These are phyloP conservation scores for Leptopilina myrica DNA, from an alignment of 2,888 invertebrate genomes.

Conservation along the genomic window DNA sequence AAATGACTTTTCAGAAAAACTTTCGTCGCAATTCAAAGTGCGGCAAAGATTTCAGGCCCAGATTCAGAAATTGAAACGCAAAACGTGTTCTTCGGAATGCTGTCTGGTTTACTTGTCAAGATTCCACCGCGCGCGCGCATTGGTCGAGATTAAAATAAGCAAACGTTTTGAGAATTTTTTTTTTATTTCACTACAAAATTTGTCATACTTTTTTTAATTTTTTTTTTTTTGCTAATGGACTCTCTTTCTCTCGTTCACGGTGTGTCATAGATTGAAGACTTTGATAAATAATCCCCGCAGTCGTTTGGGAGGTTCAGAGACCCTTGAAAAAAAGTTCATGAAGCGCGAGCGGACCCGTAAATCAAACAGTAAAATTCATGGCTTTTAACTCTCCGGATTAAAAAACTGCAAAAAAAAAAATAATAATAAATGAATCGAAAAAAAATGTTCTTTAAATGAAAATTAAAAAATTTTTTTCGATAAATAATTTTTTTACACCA, in stretches of 20 bases:
- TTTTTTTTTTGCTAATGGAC: neutral
- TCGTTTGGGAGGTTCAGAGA: constrained; percentile 3
- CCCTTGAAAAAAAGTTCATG: neutral
- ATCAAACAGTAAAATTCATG: neutral
- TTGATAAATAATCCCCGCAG: neutral
- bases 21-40: constrained; percentile 30
- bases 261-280: neutral
- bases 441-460: no score
- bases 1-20: neutral
- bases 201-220: neutral
- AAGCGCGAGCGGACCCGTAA: neutral
- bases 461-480: no score
- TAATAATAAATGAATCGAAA: no score
- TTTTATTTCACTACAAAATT: constrained; percentile 9
- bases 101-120: constrained; percentile 56
- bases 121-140: neutral
- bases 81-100: constrained; percentile 73
- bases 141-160: constrained; percentile 35
- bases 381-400: neutral
- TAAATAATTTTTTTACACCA: no score
- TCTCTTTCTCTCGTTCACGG: neutral
- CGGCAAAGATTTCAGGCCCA: constrained; percentile 20
- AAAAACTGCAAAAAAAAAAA: no score
- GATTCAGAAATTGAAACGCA: constrained; percentile 61
- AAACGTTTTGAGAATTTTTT: constrained; percentile 43